These are phyloP conservation scores for Mylabris sibirica DNA, from an alignment of 2,888 invertebrate genomes.

Conservation along the genomic window DNA sequence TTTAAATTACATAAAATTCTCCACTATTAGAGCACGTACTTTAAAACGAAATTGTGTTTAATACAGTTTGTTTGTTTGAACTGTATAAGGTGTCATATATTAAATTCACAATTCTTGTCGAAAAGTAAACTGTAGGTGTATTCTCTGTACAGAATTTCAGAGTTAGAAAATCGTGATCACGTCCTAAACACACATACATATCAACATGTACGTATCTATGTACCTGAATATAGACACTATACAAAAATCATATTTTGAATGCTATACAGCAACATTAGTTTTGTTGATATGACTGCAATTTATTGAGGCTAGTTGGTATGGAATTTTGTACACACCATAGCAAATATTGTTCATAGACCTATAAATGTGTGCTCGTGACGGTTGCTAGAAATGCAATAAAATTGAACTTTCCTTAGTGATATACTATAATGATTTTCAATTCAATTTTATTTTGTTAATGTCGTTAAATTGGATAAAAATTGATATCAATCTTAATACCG, in stretches of 20 bases:
- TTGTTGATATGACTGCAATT: conserved; percentile 18
- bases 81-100: conserved; percentile 25
- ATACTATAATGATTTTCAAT: background rate
- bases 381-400: conserved; percentile 2
- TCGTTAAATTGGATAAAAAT: background rate
- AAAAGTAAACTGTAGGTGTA: background rate
- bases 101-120: conserved; percentile 17
- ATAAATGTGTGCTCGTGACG: conserved; percentile 13
- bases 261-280: conserved; percentile 14
- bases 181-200: background rate
- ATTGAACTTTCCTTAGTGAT: background rate
- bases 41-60: conserved; percentile 21
- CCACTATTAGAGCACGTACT: conserved; percentile 18
- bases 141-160: background rate
- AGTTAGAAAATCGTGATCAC: background rate
- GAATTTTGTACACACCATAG: background rate
- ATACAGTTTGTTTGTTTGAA: conserved; percentile 30
- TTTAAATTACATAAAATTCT: background rate
- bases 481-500: background rate
- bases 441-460: background rate
- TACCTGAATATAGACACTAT: background rate
- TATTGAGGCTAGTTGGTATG: conserved; percentile 19
- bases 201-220: background rate
- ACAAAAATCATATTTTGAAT: conserved; percentile 32
- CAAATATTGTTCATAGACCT: conserved; percentile 11